A percentile compares a stretch with the other conserved stretches of the same genome.
Evolutionary conservation across 2,888 invertebrate species (phyloP).

Genomic region (Macrosoma leucophasiata): DNA sequence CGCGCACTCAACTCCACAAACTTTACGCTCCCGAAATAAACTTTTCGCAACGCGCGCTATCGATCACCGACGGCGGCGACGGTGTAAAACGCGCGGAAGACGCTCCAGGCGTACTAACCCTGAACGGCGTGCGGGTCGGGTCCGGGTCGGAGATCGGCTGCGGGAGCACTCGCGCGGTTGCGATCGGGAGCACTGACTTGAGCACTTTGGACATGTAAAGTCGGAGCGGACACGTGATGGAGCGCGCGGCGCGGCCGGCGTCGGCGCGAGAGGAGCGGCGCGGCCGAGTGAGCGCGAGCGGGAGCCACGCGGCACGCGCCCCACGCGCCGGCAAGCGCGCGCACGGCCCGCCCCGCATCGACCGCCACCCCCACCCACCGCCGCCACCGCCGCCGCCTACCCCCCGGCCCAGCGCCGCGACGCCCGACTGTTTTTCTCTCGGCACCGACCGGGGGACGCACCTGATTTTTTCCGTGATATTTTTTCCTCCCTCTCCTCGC

Average conservation of each 20-base stretch:
- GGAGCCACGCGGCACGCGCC: conserved; percentile 41
- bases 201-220: conserved; percentile 72
- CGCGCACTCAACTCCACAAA: conserved; percentile 67
- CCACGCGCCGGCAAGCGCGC: conserved; percentile 56
- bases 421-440: conserved; percentile 71
- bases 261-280: conserved; percentile 62
- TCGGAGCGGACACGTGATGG: conserved; percentile 51
- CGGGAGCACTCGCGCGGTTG: conserved; percentile 69
- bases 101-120: conserved; percentile 59
- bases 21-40: conserved; percentile 65
- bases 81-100: conserved; percentile 34
- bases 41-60: conserved; percentile 53
- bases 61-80: conserved; percentile 41
- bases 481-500: conserved; percentile 74
- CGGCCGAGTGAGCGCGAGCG: conserved; percentile 59
- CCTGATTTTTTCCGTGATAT: conserved; percentile 76
- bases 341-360: conserved; percentile 55
- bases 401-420: conserved; percentile 36
- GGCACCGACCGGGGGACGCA: conserved; percentile 72
- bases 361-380: conserved; percentile 59
- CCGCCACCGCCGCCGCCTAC: conserved; percentile 49
- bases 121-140: conserved; percentile 65
- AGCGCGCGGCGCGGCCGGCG: conserved; percentile 66
- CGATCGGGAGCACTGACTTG: conserved; percentile 70
- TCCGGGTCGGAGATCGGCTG: conserved; percentile 64